phyloP scores from a whole-genome alignment of 1,140 invertebrate genomes.

The Chironomus tepperi region DNA sequence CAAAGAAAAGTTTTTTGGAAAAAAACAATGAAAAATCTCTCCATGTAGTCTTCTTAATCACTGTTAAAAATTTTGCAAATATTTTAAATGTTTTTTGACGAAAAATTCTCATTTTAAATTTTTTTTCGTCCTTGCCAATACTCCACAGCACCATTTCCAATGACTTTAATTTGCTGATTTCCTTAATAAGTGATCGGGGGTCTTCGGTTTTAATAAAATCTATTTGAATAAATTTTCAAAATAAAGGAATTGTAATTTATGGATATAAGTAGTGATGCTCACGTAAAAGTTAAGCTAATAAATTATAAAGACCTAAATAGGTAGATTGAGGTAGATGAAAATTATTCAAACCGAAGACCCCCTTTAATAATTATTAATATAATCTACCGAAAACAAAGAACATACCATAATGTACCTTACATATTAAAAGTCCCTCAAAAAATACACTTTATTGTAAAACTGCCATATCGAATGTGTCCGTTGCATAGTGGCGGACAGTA shows the following conservation, averaged over 20 bases:
- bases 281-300: too few species aligned
- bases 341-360: not conserved
- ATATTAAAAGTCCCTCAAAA: not conserved
- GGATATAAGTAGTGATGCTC: too few species aligned
- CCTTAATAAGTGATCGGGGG: too few species aligned
- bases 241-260: too few species aligned
- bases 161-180: not conserved
- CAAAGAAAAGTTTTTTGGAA: not conserved
- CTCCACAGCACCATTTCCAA: not conserved
- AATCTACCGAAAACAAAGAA: not conserved
- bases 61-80: constrained; percentile 8
- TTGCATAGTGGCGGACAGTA: not conserved
- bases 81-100: not conserved
- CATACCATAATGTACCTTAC: not conserved
- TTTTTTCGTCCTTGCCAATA: not conserved
- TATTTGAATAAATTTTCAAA: too few species aligned
- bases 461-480: not conserved
- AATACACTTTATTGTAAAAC: not conserved
- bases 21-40: not conserved
- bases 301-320: too few species aligned
- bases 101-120: not conserved
- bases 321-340: too few species aligned
- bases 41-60: constrained; percentile 12
- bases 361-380: not conserved
- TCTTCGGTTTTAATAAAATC: too few species aligned